Conservation (phyloP, 2,888 invertebrate species). For the Lymantria dispar region DNA sequence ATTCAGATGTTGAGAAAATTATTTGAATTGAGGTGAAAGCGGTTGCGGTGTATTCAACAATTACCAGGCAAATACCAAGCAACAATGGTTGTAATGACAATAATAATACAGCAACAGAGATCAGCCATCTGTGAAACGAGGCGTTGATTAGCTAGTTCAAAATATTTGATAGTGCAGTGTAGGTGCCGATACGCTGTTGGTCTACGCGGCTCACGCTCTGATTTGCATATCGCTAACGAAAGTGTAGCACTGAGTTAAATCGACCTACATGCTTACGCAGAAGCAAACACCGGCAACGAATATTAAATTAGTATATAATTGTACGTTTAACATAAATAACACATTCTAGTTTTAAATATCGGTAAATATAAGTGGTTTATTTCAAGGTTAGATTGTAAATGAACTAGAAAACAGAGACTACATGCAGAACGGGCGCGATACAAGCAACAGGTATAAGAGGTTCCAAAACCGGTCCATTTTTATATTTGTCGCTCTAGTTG, state of each 20-base stretch:
- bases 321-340: slow-evolving; percentile 3
- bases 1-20: slow-evolving; percentile 49
- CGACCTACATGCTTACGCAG: slow-evolving; percentile 47
- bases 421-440: slow-evolving; percentile 43
- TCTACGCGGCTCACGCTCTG: slow-evolving; percentile 63
- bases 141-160: slow-evolving; percentile 39
- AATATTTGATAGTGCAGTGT: slow-evolving; percentile 47
- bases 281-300: slow-evolving; percentile 18
- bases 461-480: slow-evolving; percentile 62
- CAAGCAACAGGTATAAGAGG: slow-evolving; percentile 40
- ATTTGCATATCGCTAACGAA: slow-evolving; percentile 74
- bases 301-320: slow-evolving; percentile 8
- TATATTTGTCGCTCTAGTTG: slow-evolving; percentile 76
- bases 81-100: slow-evolving; percentile 55
- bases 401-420: slow-evolving; percentile 46
- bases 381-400: slow-evolving; percentile 36
- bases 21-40: slow-evolving; percentile 63
- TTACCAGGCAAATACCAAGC: slow-evolving; percentile 52
- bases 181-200: slow-evolving; percentile 32
- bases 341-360: slow-evolving; percentile 7
- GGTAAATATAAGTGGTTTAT: slow-evolving; percentile 23
- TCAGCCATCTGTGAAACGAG: slow-evolving; percentile 43
- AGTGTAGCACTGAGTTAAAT: slow-evolving; percentile 63
- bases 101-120: slow-evolving; percentile 47
- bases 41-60: slow-evolving; percentile 45